Evolutionary conservation across 2,888 invertebrate species (phyloP).

Genomic region (Lycia hirtaria): DNA sequence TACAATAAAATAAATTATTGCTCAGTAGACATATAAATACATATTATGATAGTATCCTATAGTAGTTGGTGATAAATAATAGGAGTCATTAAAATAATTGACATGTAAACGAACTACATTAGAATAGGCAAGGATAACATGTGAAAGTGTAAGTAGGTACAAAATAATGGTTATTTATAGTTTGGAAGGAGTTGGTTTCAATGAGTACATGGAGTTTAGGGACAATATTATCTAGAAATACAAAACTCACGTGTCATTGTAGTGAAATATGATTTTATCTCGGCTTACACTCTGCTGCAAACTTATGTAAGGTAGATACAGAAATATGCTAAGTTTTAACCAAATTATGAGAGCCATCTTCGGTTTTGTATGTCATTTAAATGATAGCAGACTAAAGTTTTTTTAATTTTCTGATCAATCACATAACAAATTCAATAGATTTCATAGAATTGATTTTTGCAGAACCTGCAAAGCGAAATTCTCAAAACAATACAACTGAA

Average conservation of each 20-base stretch:
- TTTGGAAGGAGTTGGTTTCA: neutral
- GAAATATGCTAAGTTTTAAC: constrained; percentile 49
- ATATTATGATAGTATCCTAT: no score
- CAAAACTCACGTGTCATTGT: constrained; percentile 79
- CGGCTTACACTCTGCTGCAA: constrained; percentile 52
- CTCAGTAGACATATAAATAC: constrained; percentile 1
- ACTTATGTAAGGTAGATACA: constrained; percentile 51
- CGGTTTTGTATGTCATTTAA: constrained; percentile 1
- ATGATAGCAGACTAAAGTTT: neutral
- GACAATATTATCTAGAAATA: constrained; percentile 36
- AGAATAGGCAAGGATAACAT: no score
- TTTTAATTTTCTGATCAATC: neutral
- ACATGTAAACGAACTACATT: neutral
- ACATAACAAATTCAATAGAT: neutral
- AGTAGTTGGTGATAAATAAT: no score
- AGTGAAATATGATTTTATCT: constrained; percentile 70
- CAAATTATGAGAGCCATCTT: constrained; percentile 52
- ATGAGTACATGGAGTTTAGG: neutral
- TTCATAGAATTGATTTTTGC: constrained; percentile 1
- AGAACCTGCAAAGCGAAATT: constrained; percentile 8
- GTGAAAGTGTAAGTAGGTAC: no score
- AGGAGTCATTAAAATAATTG: constrained; percentile 12
- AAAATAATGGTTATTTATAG: no score
- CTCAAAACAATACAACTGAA: constrained; percentile 16
- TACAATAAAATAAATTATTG: constrained; percentile 4